Conservation (phyloP, 2,113 vertebrate genomes). For the Sinocyclocheilus anophthalmus region DNA sequence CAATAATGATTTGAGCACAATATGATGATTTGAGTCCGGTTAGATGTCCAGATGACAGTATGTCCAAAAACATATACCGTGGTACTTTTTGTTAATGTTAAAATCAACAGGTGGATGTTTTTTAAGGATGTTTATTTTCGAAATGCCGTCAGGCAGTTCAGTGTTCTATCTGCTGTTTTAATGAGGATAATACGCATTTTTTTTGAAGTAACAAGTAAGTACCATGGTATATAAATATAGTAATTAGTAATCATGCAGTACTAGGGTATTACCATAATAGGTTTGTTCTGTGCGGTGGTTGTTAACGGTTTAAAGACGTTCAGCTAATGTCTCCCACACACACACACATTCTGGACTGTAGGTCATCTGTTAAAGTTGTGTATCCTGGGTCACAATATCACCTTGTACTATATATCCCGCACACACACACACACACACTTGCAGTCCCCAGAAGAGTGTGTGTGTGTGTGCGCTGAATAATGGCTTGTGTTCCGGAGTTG, state of each 20-base stretch:
- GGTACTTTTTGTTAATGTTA: neutral
- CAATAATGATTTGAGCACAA: neutral
- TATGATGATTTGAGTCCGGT: neutral
- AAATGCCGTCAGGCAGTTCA: neutral
- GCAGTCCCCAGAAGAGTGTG: neutral
- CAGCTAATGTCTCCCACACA: neutral
- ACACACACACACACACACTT: too few relatives aligned
- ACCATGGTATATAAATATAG: neutral
- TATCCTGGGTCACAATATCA: slow-evolving; percentile 37
- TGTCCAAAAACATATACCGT: too few relatives aligned
- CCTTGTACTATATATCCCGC: slow-evolving; percentile 3
- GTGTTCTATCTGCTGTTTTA: neutral
- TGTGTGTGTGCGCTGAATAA: neutral
- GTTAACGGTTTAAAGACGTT: neutral
- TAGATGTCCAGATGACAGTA: too few relatives aligned
- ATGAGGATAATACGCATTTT: neutral
- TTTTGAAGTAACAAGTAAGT: neutral
- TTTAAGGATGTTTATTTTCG: neutral
- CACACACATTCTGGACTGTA: neutral
- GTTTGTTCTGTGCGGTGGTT: neutral
- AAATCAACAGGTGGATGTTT: neutral
- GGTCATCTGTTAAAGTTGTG: slow-evolving; percentile 24
- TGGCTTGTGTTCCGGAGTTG: neutral
- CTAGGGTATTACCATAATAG: neutral
- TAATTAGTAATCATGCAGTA: neutral